A percentile compares a stretch with the other conserved stretches of the same genome.
phyloP scores from a whole-genome alignment of 2,797 vertebrate genomes.

The Notolabrus celidotus region DNA sequence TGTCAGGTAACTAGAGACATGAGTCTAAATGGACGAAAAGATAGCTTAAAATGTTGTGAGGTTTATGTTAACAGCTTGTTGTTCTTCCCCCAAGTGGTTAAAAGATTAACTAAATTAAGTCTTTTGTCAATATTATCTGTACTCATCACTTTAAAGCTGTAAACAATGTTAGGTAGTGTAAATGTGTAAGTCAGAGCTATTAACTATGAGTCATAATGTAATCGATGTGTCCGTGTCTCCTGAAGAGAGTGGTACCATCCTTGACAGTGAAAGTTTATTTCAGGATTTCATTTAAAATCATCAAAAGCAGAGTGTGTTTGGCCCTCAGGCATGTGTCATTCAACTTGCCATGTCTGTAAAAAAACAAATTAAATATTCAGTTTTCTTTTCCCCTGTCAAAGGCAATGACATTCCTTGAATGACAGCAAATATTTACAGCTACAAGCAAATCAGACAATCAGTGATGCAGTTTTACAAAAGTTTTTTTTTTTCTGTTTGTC shows the following conservation, averaged over 20 bases:
- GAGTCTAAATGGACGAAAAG: too few species aligned
- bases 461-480: slow-evolving; percentile 31
- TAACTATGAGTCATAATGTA: background rate
- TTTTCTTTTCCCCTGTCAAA: slow-evolving; percentile 33
- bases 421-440: slow-evolving; percentile 16
- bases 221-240: background rate
- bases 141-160: too few species aligned
- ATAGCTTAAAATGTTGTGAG: too few species aligned
- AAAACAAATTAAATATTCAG: slow-evolving; percentile 43
- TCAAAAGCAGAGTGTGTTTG: slow-evolving; percentile 16
- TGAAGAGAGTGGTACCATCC: slow-evolving; percentile 8
- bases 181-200: background rate
- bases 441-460: slow-evolving; percentile 2
- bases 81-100: background rate
- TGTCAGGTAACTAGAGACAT: too few species aligned
- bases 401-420: slow-evolving; percentile 17
- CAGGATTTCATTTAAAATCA: slow-evolving; percentile 25
- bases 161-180: background rate
- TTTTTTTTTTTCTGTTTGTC: slow-evolving; percentile 44
- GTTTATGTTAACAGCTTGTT: too few species aligned
- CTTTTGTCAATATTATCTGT: too few species aligned
- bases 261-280: slow-evolving; percentile 7
- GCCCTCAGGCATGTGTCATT: slow-evolving; percentile 28
- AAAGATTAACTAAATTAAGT: too few species aligned
- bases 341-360: slow-evolving; percentile 16